A percentile compares a stretch with the other conserved stretches of the same genome.
Evolutionary conservation across 2,888 invertebrate genomes (phyloP).

Genomic region (Parnassius orleans): DNA sequence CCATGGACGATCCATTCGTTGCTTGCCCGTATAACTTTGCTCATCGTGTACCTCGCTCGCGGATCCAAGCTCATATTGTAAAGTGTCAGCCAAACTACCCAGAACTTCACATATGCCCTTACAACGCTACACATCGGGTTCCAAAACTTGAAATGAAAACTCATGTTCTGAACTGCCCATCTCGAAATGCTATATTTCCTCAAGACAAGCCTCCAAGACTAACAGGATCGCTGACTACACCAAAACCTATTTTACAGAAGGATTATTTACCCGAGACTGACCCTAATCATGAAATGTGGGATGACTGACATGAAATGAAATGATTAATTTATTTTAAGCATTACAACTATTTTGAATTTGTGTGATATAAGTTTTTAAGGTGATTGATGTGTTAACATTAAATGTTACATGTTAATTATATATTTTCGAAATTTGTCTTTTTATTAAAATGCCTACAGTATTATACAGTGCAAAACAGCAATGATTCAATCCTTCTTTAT

Average conservation of each 20-base stretch:
- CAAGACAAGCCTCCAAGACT: slow-evolving; percentile 28
- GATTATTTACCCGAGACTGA: slow-evolving; percentile 39
- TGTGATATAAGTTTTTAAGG: no score
- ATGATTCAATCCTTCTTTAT: no score
- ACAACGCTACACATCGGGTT: slow-evolving; percentile 76
- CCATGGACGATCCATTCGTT: slow-evolving; percentile 56
- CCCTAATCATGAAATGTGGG: slow-evolving; percentile 54
- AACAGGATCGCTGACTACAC: slow-evolving; percentile 13
- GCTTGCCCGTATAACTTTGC: slow-evolving; percentile 77
- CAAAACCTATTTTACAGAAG: slow-evolving; percentile 25
- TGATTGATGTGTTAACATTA: no score
- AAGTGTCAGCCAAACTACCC: slow-evolving; percentile 77
- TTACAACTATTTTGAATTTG: no score
- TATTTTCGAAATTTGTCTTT: no score
- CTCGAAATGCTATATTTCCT: slow-evolving; percentile 34
- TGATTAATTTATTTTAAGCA: no score
- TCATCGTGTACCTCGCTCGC: slow-evolving; percentile 72
- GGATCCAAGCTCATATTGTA: slow-evolving; percentile 76
- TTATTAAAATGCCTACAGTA: no score
- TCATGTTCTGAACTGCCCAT: slow-evolving; percentile 43
- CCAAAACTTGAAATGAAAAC: slow-evolving; percentile 54
- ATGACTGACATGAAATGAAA: slow-evolving; percentile 31
- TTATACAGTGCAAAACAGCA: no score
- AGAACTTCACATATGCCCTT: slow-evolving; percentile 71
- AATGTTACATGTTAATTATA: no score